Percentiles rank a stretch among this genome's conserved stretches.
phyloP scores from a whole-genome alignment of 2,113 vertebrate species.

The Archilochus colubris region DNA sequence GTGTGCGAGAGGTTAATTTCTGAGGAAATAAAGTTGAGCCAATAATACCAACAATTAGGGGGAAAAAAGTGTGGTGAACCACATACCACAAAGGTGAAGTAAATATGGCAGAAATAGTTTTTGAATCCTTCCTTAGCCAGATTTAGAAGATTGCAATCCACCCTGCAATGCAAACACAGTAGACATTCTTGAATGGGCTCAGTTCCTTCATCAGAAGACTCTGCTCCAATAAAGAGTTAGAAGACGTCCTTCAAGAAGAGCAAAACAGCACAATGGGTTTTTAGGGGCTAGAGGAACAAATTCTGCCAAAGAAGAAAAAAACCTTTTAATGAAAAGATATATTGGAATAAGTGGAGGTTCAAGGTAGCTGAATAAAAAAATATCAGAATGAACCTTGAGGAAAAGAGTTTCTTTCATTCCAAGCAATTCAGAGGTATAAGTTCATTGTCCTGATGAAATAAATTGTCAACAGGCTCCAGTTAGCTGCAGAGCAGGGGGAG shows the following conservation, averaged over 20 bases:
- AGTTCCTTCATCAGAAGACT: background rate
- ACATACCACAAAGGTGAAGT: background rate
- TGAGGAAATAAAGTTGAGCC: background rate
- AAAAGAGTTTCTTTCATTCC: constrained; percentile 63
- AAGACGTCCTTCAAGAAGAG: background rate
- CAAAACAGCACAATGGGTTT: background rate
- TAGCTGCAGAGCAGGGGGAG: background rate
- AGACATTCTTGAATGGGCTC: background rate
- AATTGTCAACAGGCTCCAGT: background rate
- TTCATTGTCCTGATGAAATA: constrained; percentile 31
- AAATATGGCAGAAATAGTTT: background rate
- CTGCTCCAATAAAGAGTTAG: constrained; percentile 16
- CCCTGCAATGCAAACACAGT: background rate
- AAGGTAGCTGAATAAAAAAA: constrained; percentile 1
- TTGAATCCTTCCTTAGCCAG: background rate
- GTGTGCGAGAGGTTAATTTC: background rate
- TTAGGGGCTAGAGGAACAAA: background rate
- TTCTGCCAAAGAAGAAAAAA: background rate
- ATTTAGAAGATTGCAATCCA: background rate
- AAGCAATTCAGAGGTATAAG: constrained; percentile 22
- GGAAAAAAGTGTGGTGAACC: background rate
- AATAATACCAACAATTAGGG: background rate
- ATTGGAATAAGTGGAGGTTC: background rate
- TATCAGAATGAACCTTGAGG: constrained; percentile 39
- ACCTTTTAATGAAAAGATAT: background rate